These are phyloP conservation scores for Sebastiscus tertius DNA, from an alignment of 2,797 vertebrate genomes.

Conservation along the genomic window DNA sequence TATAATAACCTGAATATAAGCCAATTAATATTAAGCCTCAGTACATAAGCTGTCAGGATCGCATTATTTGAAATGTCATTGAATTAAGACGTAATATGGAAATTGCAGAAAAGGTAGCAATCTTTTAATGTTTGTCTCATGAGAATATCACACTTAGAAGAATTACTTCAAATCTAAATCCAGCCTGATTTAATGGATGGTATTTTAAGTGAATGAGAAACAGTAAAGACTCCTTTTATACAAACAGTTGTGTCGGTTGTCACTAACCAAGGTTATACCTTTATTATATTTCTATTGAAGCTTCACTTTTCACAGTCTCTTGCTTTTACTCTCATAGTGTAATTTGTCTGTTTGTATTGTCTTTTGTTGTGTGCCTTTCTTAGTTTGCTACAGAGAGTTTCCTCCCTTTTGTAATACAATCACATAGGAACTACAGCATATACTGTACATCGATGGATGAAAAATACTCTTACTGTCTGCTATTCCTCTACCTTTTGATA, in stretches of 20 bases:
- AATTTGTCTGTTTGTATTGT: neutral
- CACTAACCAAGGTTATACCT: neutral
- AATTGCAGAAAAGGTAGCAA: neutral
- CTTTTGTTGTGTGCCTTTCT: neutral
- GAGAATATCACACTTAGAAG: neutral
- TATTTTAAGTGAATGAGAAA: neutral
- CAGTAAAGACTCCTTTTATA: neutral
- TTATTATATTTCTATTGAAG: neutral
- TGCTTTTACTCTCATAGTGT: neutral
- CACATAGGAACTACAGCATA: neutral
- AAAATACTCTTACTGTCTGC: neutral
- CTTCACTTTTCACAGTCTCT: neutral
- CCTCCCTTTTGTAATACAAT: neutral
- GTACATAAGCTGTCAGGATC: neutral
- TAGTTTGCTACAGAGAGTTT: neutral
- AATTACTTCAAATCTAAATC: neutral
- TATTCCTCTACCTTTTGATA: neutral
- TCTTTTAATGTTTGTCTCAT: neutral
- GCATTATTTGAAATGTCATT: neutral
- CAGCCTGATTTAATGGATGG: neutral
- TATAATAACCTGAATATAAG: slow-evolving; percentile 4
- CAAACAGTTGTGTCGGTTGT: too few relatives aligned
- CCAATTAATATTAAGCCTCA: slow-evolving; percentile 17
- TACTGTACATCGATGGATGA: neutral
- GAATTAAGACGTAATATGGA: neutral